Base-by-base conservation (phyloP, 1,140 invertebrate genomes). In the Pentalonia nigronervosa region DNA sequence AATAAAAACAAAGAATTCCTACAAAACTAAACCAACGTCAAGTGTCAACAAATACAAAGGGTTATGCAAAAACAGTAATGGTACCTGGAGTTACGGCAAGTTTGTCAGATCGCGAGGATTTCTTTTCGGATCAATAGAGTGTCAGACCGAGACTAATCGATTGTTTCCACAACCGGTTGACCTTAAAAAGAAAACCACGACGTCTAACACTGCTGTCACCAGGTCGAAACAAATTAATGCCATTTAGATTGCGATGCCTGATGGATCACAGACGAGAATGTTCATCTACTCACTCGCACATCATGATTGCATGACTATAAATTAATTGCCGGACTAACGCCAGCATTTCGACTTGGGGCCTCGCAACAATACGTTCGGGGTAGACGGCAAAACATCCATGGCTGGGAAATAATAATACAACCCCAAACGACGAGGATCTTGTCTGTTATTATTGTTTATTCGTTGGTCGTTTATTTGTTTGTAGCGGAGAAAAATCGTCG, bases 151-250 rank as follows among this genome's bases (percentile, higher is more conserved):
- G 21, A 91, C 90, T 92, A 83, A 92, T 83, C 67, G 48, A 92
- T 92, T 83, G 67, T 92, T 83, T 83, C n/a, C n/a, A 92, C 67
- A 83, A 92, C 67, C 76, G n/a, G 90, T 92, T 83, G 90, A 92
- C 90, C 90, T 92, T 83, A 92, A 83, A 83, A 92, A n/a, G 36
- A 67, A 60, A 90, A 90, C 87, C 34, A 2, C 50, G 23, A 23
- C n/a, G 21, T 89, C n/a, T 53, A 11, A 30, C 34, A n/a, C 47
- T 17, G n/a, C 21, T 53, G 25, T 36, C 14, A n/a, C 23, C 7
- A 1, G 45, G 45, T 86, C 17, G 34, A 36, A 36, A 45, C 45
- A n/a, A 56, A 89, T 86, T 47, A 41, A 41, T 41, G 41, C 14
- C 41, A 47, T n/a, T 86, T 50, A 30, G 14, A 30, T 25, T 30